phyloP scores from a whole-genome alignment of 1,140 invertebrate genomes.

The Hypsibius dujardini region DNA sequence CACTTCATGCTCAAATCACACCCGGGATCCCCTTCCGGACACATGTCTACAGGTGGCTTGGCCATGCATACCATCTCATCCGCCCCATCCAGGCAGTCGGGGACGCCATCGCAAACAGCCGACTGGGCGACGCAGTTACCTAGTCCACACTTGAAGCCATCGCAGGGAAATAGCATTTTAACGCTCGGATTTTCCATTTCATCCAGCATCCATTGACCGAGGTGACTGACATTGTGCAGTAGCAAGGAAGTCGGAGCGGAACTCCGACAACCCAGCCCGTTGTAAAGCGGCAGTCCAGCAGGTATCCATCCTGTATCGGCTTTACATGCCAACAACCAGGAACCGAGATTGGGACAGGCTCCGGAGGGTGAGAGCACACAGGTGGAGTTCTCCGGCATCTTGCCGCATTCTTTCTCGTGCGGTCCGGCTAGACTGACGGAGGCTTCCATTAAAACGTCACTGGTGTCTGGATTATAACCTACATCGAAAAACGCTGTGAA shows the following conservation, averaged over 20 bases:
- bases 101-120: constrained; percentile 74
- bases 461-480: background rate
- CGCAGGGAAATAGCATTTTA: constrained; percentile 52
- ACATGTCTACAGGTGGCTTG: background rate
- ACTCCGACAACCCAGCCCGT: background rate
- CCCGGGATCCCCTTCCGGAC: constrained; percentile 11
- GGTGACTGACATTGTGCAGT: constrained; percentile 13
- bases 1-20: constrained; percentile 13
- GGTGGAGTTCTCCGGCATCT: background rate
- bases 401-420: background rate
- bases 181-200: background rate
- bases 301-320: constrained; percentile 3
- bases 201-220: constrained; percentile 6
- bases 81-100: constrained; percentile 44
- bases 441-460: background rate
- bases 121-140: constrained; percentile 69
- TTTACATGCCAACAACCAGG: constrained; percentile 14
- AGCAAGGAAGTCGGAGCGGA: background rate
- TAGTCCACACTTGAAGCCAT: constrained; percentile 31
- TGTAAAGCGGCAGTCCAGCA: constrained; percentile 1
- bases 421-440: background rate
- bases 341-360: constrained; percentile 1
- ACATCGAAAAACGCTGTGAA: background rate
- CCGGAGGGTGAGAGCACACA: constrained; percentile 4
- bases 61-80: background rate